Percentiles rank a stretch among this genome's conserved stretches.
Conservation (phyloP, 2,113 vertebrate genomes). For the Chitala chitala region DNA sequence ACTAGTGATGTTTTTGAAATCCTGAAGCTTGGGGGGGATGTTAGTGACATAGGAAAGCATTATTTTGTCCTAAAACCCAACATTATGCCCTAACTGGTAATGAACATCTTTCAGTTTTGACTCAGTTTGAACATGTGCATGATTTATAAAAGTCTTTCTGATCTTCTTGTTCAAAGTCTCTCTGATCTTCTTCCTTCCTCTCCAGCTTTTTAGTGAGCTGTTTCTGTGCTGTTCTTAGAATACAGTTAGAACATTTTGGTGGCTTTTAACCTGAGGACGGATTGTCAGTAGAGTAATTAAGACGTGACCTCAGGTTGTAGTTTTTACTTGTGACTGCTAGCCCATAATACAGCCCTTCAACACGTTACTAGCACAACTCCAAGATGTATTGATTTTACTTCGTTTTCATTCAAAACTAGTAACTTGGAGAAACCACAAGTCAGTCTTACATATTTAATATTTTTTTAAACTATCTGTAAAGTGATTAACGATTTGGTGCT, state of each 20-base stretch:
- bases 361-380: no score
- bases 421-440: no score
- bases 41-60: no score
- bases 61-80: background rate
- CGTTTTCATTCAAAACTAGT: no score
- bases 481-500: conserved; percentile 37
- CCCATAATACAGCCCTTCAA: no score
- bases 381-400: no score
- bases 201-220: background rate
- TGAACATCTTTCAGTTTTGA: background rate
- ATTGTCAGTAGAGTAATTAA: background rate
- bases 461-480: conserved; percentile 23
- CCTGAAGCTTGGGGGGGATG: no score
- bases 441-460: conserved; percentile 27
- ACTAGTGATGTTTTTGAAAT: background rate
- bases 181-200: background rate
- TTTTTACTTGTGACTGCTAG: background rate
- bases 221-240: background rate
- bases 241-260: background rate
- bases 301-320: background rate
- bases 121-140: background rate
- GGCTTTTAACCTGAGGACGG: background rate
- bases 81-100: background rate
- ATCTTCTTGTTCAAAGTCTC: background rate
- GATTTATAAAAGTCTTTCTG: background rate